phyloP scores from a whole-genome alignment of 2,113 vertebrate species.

The human (Homo sapiens) region GRCh38 chr15:88173001-88173500 shows the following conservation, averaged over 20 bases:
- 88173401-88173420: fast-evolving
- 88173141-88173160: neutral
- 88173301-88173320: neutral
- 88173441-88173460: fast-evolving
- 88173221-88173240: fast-evolving
- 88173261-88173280: fast-evolving
- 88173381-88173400: neutral
- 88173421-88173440: neutral
- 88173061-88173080: neutral
- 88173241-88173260: fast-evolving
- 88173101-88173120: neutral
- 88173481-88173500: neutral
- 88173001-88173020: neutral
- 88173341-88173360: neutral
- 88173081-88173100: neutral
- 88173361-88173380: neutral
- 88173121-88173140: neutral
- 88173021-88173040: neutral
- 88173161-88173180: neutral
- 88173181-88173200: too few species aligned
- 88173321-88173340: neutral
- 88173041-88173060: neutral
- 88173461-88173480: fast-evolving
- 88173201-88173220: fast-evolving
- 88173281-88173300: neutral